These are phyloP conservation scores for Erinaceus europaeus DNA, from an alignment of 2,113 vertebrate species.

Conservation along the genomic window DNA sequence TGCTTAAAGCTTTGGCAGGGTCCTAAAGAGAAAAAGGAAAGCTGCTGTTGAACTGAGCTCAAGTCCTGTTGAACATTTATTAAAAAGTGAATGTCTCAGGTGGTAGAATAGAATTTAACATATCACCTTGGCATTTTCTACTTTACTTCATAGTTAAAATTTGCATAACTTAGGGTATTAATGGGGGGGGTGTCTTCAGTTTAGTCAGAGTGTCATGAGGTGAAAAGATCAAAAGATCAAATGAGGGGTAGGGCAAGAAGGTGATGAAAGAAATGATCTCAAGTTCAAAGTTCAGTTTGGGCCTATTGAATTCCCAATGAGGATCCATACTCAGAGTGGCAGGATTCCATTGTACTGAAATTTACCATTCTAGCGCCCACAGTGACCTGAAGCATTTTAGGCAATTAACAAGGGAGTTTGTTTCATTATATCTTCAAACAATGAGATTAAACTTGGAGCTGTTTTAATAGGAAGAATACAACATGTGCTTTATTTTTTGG, in stretches of 20 bases:
- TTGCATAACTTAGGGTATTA: background rate
- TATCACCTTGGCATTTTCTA: background rate
- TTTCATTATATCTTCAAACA: background rate
- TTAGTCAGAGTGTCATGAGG: background rate
- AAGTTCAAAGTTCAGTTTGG: too few relatives aligned
- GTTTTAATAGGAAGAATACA: background rate
- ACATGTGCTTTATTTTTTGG: background rate
- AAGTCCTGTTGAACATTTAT: background rate
- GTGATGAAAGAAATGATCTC: too few relatives aligned
- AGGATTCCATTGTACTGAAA: too few relatives aligned
- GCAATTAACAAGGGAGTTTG: background rate
- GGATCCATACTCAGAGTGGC: too few relatives aligned
- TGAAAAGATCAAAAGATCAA: background rate
- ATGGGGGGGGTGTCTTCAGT: background rate
- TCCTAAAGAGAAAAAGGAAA: background rate
- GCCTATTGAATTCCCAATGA: background rate
- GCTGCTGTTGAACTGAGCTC: background rate
- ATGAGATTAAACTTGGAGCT: background rate
- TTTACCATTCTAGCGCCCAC: too few relatives aligned
- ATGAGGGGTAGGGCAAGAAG: background rate
- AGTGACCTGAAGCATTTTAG: too few relatives aligned
- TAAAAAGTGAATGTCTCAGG: constrained; percentile 4
- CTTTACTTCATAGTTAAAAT: background rate
- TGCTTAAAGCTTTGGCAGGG: background rate
- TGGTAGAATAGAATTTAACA: background rate